Evolutionary conservation across 2,888 invertebrate species (phyloP).

Genomic region (Cremastinae sp.): DNA sequence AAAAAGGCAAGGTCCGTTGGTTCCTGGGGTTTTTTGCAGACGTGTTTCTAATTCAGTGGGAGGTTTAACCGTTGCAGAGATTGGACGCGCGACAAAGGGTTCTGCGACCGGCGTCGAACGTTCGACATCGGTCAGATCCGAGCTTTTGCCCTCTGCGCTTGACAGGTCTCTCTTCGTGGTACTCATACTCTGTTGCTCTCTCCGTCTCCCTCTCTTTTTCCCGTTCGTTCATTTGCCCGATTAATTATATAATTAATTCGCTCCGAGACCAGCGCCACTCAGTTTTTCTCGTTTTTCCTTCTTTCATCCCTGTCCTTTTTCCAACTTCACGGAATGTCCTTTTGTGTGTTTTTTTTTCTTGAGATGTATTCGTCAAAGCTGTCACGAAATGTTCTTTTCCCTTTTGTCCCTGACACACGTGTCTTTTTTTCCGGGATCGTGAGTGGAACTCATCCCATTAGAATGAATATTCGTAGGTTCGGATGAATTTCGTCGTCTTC

Average conservation of each 20-base stretch:
- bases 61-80: constrained; percentile 32
- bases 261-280: constrained; percentile 58
- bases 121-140: constrained; percentile 68
- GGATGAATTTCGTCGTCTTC: constrained; percentile 27
- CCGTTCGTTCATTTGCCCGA: constrained; percentile 66
- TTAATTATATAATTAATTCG: constrained; percentile 72
- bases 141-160: constrained; percentile 62
- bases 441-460: constrained; percentile 6
- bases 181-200: constrained; percentile 65
- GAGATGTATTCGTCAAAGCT: constrained; percentile 20
- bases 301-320: constrained; percentile 33
- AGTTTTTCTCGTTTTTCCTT: constrained; percentile 36
- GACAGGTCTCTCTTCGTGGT: constrained; percentile 64
- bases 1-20: background rate
- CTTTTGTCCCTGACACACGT: constrained; percentile 1
- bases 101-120: constrained; percentile 61
- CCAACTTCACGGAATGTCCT: constrained; percentile 26
- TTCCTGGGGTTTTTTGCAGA: constrained; percentile 23
- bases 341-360: constrained; percentile 24
- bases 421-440: background rate
- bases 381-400: constrained; percentile 2
- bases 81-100: constrained; percentile 64
- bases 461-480: background rate
- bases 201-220: constrained; percentile 1
- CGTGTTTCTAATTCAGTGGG: constrained; percentile 47